Evolutionary conservation across 2,797 vertebrate genomes (phyloP).

Genomic region (Periophthalmus magnuspinnatus): DNA sequence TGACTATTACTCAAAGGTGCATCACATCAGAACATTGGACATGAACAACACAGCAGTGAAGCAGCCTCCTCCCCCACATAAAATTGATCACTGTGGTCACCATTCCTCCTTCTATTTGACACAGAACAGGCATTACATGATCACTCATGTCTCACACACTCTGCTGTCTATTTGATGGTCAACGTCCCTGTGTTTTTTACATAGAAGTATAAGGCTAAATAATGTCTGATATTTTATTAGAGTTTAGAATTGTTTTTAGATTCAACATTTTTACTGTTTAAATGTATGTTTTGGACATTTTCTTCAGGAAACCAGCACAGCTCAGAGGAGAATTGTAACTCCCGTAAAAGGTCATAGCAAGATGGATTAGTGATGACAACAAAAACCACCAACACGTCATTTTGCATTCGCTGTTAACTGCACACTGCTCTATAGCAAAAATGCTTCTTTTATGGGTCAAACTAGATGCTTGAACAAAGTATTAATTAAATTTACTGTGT

Average conservation of each 20-base stretch:
- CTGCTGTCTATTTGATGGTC: background rate
- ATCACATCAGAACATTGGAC: background rate
- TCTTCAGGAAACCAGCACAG: background rate
- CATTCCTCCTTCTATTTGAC: slow-evolving; percentile 9
- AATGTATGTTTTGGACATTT: background rate
- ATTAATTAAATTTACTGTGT: background rate
- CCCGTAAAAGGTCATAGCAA: slow-evolving; percentile 13
- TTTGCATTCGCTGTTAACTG: slow-evolving; percentile 7
- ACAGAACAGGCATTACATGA: background rate
- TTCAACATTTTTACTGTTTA: background rate
- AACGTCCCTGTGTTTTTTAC: background rate
- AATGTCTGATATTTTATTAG: background rate
- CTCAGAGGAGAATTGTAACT: slow-evolving; percentile 20
- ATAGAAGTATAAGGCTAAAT: background rate
- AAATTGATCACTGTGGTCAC: slow-evolving; percentile 4
- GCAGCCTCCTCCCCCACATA: slow-evolving; percentile 5
- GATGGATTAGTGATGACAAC: slow-evolving; percentile 23
- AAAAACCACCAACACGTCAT: background rate
- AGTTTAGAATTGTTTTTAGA: background rate
- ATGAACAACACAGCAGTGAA: background rate
- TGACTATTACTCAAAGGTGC: slow-evolving; percentile 5
- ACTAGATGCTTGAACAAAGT: background rate
- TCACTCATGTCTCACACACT: background rate
- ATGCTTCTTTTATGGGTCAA: background rate
- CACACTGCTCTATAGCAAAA: background rate